Percentiles rank a stretch among this genome's conserved stretches.
Evolutionary conservation across 2,888 invertebrate species (phyloP).

Genomic region (Ctenicera cuprea): DNA sequence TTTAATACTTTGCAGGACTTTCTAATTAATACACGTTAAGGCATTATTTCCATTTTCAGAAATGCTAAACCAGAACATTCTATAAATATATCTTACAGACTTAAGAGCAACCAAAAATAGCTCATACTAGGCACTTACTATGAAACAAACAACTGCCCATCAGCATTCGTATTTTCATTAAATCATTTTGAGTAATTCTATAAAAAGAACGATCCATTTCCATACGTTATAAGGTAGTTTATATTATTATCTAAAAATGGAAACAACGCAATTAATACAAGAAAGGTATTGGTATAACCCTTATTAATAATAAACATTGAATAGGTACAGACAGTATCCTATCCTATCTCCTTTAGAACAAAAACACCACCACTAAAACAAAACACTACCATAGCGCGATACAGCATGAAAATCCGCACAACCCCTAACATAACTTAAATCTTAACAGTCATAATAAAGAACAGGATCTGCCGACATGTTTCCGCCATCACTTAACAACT

Average conservation of each 20-base stretch:
- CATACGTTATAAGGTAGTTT: background rate
- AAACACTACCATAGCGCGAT: slow-evolving; percentile 22
- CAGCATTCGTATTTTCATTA: background rate
- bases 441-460: slow-evolving; percentile 38
- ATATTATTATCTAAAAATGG: slow-evolving; percentile 34
- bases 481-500: slow-evolving; percentile 45
- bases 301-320: slow-evolving; percentile 27
- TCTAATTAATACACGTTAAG: slow-evolving; percentile 11
- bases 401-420: slow-evolving; percentile 26
- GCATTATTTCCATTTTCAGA: slow-evolving; percentile 19
- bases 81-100: background rate
- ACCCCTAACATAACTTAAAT: slow-evolving; percentile 27
- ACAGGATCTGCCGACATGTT: slow-evolving; percentile 25
- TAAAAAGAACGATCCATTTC: too few relatives aligned
- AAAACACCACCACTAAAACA: slow-evolving; percentile 17
- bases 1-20: slow-evolving; percentile 21
- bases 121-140: background rate
- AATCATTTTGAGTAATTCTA: too few relatives aligned
- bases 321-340: slow-evolving; percentile 27
- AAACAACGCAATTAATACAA: slow-evolving; percentile 37
- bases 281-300: slow-evolving; percentile 24
- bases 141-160: background rate
- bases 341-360: slow-evolving; percentile 16
- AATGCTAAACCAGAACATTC: slow-evolving; percentile 1
- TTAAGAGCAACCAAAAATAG: background rate